Percentiles rank a stretch among this genome's conserved stretches.
Conservation (phyloP, 2,113 vertebrate species). For the Pongo pygmaeus region DNA sequence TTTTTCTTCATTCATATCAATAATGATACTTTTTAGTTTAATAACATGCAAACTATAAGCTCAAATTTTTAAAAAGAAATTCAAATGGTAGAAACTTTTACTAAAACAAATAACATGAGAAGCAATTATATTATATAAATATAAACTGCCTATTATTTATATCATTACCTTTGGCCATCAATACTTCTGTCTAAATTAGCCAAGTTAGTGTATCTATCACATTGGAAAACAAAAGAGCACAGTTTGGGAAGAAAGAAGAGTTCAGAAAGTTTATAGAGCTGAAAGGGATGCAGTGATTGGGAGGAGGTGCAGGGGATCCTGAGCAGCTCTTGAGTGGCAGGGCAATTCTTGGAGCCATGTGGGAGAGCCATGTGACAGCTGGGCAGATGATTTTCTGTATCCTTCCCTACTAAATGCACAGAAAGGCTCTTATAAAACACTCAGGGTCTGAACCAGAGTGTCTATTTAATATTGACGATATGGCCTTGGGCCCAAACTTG, state of each 20-base stretch:
- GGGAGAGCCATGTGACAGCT: background rate
- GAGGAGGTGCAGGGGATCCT: fast-evolving
- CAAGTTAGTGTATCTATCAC: background rate
- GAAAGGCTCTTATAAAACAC: background rate
- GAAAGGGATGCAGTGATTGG: fast-evolving
- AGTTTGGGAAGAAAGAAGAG: background rate
- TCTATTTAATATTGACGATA: conserved; percentile 49
- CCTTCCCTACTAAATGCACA: background rate
- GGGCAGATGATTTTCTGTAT: background rate
- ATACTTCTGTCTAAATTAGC: background rate
- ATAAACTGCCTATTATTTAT: background rate
- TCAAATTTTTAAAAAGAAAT: background rate
- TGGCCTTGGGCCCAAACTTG: conserved; percentile 41
- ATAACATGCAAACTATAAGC: background rate
- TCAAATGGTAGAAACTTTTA: background rate
- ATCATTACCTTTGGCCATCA: background rate
- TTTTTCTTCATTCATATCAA: background rate
- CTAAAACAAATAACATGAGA: background rate
- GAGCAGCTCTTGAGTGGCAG: background rate
- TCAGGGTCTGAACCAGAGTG: background rate
- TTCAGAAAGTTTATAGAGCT: background rate
- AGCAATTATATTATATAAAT: background rate
- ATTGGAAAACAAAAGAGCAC: background rate
- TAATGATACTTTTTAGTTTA: background rate
- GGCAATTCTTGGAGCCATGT: background rate